These are phyloP conservation scores for Heliornis fulica DNA, from an alignment of 2,113 vertebrate species.

Conservation along the genomic window DNA sequence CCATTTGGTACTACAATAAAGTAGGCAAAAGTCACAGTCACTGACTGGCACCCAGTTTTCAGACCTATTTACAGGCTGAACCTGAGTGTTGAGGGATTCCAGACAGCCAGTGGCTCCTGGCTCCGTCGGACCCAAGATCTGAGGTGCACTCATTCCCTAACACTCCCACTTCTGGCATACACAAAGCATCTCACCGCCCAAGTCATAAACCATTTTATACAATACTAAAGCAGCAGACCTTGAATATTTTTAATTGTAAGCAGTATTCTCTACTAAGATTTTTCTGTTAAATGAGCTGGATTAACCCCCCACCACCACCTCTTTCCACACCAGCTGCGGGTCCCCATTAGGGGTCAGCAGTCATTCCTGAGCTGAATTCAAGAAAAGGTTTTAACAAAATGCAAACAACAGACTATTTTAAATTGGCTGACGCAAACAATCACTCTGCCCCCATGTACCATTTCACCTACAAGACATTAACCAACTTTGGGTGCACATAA, in stretches of 20 bases:
- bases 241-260: not conserved
- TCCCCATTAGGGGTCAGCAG: too few relatives aligned
- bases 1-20: not conserved
- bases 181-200: not conserved
- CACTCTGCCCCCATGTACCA: fast-evolving
- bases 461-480: not conserved
- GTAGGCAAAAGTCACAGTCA: not conserved
- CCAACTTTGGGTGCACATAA: fast-evolving
- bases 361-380: not conserved
- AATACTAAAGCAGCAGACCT: not conserved
- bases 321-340: not conserved
- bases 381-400: not conserved
- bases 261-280: not conserved
- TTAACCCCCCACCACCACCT: not conserved
- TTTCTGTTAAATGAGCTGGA: not conserved
- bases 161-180: not conserved
- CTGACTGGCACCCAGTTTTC: not conserved
- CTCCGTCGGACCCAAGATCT: too few relatives aligned
- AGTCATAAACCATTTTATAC: not conserved
- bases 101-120: not conserved
- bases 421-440: not conserved
- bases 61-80: not conserved
- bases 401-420: not conserved
- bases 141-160: not conserved
- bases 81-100: fast-evolving